These are phyloP conservation scores for Cabera pusaria DNA, from an alignment of 2,888 invertebrate species.

Conservation along the genomic window DNA sequence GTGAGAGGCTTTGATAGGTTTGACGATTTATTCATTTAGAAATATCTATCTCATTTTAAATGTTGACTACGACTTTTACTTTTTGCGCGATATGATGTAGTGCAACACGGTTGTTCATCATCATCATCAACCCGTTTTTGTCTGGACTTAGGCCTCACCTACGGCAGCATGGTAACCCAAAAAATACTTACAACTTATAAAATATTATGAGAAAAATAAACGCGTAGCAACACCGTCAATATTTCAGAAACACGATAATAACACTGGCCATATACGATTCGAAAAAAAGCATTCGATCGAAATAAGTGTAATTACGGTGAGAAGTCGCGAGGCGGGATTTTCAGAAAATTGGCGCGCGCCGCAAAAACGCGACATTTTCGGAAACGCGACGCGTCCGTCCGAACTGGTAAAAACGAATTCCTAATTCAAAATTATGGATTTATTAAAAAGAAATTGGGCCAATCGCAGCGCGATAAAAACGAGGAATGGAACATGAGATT, in stretches of 20 bases:
- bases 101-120: too few species aligned
- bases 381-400: conserved; percentile 51
- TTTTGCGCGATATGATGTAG: too few species aligned
- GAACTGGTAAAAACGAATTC: conserved; percentile 15
- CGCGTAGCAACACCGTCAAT: conserved; percentile 19
- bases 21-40: too few species aligned
- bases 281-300: conserved; percentile 65
- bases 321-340: conserved; percentile 51
- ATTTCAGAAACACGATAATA: conserved; percentile 32
- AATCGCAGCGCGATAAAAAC: not conserved
- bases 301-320: conserved; percentile 74
- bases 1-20: too few species aligned
- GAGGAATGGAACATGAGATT: not conserved
- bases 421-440: conserved; percentile 10
- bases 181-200: too few species aligned
- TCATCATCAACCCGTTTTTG: too few species aligned
- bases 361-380: conserved; percentile 60
- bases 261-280: conserved; percentile 27
- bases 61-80: too few species aligned
- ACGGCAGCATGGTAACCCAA: too few species aligned
- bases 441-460: not conserved
- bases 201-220: conserved; percentile 10
- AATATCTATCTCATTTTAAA: too few species aligned
- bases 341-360: conserved; percentile 59
- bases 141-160: too few species aligned